phyloP scores from a whole-genome alignment of 1,140 invertebrate species.

The Hormaphis cornu region DNA sequence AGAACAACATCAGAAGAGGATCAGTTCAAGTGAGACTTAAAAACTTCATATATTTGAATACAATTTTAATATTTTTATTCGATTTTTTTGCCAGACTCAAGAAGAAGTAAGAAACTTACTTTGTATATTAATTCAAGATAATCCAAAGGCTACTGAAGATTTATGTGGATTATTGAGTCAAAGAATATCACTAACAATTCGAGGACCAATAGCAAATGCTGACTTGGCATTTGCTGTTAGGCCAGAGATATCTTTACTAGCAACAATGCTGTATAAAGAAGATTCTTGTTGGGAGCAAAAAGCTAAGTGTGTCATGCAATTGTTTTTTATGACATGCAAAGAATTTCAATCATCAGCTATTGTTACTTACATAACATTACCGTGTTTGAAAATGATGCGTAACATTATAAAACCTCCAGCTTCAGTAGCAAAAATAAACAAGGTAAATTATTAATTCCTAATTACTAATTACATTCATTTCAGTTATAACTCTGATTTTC shows the following conservation, averaged over 20 bases:
- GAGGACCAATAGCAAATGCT: slow-evolving; percentile 54
- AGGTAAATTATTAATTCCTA: slow-evolving; percentile 42
- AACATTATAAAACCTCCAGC: slow-evolving; percentile 63
- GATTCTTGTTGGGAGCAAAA: slow-evolving; percentile 93
- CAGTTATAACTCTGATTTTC: too few species aligned
- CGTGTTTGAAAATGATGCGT: slow-evolving; percentile 76
- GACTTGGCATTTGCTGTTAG: slow-evolving; percentile 68
- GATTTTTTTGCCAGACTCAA: slow-evolving; percentile 50
- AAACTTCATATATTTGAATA: background rate
- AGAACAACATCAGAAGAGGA: slow-evolving; percentile 76
- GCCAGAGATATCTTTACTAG: slow-evolving; percentile 80
- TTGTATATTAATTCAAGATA: slow-evolving; percentile 83
- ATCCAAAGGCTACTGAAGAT: slow-evolving; percentile 74
- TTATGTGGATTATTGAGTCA: slow-evolving; percentile 72
- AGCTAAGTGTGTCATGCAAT: slow-evolving; percentile 66
- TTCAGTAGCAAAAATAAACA: slow-evolving; percentile 48
- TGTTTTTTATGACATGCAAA: slow-evolving; percentile 68
- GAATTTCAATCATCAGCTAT: slow-evolving; percentile 61
- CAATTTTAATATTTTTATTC: background rate
- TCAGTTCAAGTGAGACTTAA: slow-evolving; percentile 51
- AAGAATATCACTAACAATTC: slow-evolving; percentile 65
- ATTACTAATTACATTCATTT: too few species aligned
- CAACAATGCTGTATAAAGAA: slow-evolving; percentile 78
- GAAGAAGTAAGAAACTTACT: slow-evolving; percentile 78
- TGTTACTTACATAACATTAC: slow-evolving; percentile 66